Base-by-base conservation (phyloP, 2,888 invertebrate genomes). In the Pristionchus exspectatus region DNA sequence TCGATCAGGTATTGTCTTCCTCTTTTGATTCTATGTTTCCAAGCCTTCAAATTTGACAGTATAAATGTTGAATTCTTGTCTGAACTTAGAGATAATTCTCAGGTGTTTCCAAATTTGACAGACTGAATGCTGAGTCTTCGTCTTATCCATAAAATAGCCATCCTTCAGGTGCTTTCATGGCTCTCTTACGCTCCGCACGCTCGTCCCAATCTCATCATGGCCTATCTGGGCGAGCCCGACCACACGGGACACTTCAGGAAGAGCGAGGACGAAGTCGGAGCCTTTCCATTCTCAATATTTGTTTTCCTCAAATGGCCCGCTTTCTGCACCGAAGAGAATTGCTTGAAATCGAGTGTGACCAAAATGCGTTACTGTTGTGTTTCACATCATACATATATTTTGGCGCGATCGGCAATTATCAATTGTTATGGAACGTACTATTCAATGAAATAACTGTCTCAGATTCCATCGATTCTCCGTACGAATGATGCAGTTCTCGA, bases 181-280 rank as follows among this genome's bases (percentile, higher is more conserved):
- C 66, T 89, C 21, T 14, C n/a, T 16, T 16, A 63, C 56, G 18
- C 27, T n/a, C 21, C 72, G 12, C 24, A 50, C 27, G 1, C n/a
- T 5, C 81, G 89, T 27, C 89, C 89, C 27, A 33, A 38, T 44
- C 89, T 89, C 89, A 89, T 89, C 24, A 81, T 89, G 63, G 89
- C 89, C 16, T 89, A 89, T 50, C 30, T 89, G 18, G 38, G 44
- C 16, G 63, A 89, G 50, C 89, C 89, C 27, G 89, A 89, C 50
- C 33, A 89, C 44, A 81, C 81, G 14, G 89, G 89, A n/a, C 89
- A 89, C 89, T 89, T 89, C 83, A 81, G 69, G 27, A 89, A 89
- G 83, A 83, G 33, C 66, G 44, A 59, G 16, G 63, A 59, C 2
- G 89, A 89, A 50, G 89, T 89, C 2, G 0, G 74, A 16, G 18